Conservation (phyloP, 2,113 vertebrate genomes). For the Noctilio leporinus region DNA sequence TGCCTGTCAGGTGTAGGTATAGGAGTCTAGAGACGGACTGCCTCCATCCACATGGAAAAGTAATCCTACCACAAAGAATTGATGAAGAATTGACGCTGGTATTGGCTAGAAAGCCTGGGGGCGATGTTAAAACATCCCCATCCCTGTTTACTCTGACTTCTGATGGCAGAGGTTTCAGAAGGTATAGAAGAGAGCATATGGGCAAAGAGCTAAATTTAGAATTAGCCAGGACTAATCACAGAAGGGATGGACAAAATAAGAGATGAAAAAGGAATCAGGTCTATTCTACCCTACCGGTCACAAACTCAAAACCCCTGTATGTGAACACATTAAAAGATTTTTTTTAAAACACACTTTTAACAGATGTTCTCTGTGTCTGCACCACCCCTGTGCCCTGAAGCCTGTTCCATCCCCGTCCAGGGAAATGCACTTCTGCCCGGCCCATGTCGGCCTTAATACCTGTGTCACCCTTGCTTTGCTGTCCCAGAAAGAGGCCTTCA, state of each 20-base stretch:
- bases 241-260: neutral
- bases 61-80: neutral
- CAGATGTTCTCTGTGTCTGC: neutral
- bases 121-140: neutral
- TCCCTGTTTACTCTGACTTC: neutral
- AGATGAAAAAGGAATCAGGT: neutral
- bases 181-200: neutral
- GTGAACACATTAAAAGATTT: neutral
- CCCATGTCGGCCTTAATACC: neutral
- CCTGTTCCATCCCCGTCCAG: neutral
- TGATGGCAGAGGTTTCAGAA: neutral
- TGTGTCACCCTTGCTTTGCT: neutral
- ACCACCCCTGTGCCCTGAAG: neutral
- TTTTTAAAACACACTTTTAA: neutral
- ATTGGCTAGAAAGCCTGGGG: neutral
- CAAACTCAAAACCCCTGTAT: neutral
- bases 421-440: neutral
- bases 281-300: neutral
- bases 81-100: neutral
- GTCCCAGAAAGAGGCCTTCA: neutral
- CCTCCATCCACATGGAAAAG: neutral
- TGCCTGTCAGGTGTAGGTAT: conserved; percentile 1
- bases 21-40: neutral
- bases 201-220: neutral
- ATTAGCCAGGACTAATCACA: neutral